These are phyloP conservation scores for Hycleus cichorii DNA, from an alignment of 1,140 invertebrate genomes.

Conservation along the genomic window DNA sequence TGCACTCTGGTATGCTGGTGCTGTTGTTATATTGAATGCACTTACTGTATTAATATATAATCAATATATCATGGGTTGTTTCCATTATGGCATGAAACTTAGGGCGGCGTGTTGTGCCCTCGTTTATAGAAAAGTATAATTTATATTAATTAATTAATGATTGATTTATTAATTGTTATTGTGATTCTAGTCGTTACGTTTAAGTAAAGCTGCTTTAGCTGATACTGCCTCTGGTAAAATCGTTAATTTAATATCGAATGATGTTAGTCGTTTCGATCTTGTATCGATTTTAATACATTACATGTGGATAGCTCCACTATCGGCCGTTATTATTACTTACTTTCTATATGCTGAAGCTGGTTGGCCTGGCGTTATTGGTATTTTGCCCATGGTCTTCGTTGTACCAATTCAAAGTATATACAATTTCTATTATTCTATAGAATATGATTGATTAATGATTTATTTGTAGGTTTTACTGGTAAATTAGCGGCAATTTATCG, in stretches of 20 bases:
- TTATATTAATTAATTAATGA: background rate
- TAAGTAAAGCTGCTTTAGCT: slow-evolving; percentile 59
- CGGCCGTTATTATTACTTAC: slow-evolving; percentile 52
- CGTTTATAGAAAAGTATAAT: slow-evolving; percentile 57
- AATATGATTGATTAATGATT: background rate
- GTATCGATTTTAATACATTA: slow-evolving; percentile 52
- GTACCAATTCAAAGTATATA: slow-evolving; percentile 62
- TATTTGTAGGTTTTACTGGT: slow-evolving; percentile 53
- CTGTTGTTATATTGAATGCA: slow-evolving; percentile 49
- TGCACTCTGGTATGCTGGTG: slow-evolving; percentile 51
- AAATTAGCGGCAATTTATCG: slow-evolving; percentile 58
- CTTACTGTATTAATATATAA: slow-evolving; percentile 49
- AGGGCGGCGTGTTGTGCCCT: slow-evolving; percentile 56
- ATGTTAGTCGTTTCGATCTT: slow-evolving; percentile 59
- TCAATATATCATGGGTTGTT: slow-evolving; percentile 52
- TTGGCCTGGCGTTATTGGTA: slow-evolving; percentile 58
- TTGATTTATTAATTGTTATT: background rate
- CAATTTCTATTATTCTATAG: background rate
- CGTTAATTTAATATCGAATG: slow-evolving; percentile 77
- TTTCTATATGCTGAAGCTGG: slow-evolving; percentile 60
- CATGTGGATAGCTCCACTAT: slow-evolving; percentile 60
- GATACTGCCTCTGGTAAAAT: slow-evolving; percentile 78
- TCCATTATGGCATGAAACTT: slow-evolving; percentile 53
- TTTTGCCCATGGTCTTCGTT: slow-evolving; percentile 59
- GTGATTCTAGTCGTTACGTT: slow-evolving; percentile 43